A percentile compares a stretch with the other conserved stretches of the same genome.
Evolutionary conservation across 1,140 invertebrate species (phyloP).

Genomic region (Streblospio benedicti): DNA sequence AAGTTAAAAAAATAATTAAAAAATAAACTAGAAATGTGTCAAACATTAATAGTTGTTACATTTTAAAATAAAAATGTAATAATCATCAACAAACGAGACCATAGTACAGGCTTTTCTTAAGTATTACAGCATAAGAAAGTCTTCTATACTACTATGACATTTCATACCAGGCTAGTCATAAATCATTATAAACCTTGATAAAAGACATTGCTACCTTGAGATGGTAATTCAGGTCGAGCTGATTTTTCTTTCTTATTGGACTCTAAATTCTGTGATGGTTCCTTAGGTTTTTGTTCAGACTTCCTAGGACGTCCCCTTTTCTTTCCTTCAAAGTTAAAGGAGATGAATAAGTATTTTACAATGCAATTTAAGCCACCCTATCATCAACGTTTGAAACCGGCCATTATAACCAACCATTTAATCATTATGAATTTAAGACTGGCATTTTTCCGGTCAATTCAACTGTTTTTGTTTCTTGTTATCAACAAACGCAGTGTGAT

Average conservation of each 20-base stretch:
- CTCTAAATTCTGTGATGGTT: conserved; percentile 13
- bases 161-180: neutral
- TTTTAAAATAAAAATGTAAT: neutral
- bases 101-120: neutral
- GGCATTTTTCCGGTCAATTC: neutral
- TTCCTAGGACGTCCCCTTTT: conserved; percentile 24
- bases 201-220: neutral
- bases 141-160: neutral
- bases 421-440: neutral
- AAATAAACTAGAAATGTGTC: neutral
- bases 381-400: neutral
- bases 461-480: neutral
- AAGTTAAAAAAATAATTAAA: neutral
- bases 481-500: neutral
- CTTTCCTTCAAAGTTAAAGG: conserved; percentile 12
- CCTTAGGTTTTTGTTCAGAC: conserved; percentile 23
- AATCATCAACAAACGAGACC: neutral
- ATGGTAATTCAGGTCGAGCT: conserved; percentile 18
- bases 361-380: neutral
- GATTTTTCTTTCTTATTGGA: conserved; percentile 18
- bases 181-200: neutral
- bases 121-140: neutral
- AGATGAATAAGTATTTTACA: neutral
- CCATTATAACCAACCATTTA: neutral
- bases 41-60: neutral